A percentile compares a stretch with the other conserved stretches of the same genome.
Conservation (phyloP, 2,888 invertebrate species). For the Nymphalis urticae region DNA sequence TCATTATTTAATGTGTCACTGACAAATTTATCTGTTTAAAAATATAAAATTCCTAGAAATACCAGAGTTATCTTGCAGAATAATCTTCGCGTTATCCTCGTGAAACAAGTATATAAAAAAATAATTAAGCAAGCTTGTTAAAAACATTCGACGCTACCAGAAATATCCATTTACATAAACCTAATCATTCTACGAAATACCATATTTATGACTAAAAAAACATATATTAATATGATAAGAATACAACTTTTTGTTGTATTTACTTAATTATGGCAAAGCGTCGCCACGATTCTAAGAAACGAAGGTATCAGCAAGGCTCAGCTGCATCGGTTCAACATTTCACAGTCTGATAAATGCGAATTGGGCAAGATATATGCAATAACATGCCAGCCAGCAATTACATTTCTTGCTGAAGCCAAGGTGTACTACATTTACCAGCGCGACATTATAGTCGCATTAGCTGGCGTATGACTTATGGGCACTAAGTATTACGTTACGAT, state of each 20-base stretch:
- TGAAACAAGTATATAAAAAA: too few species aligned
- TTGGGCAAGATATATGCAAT: slow-evolving; percentile 34
- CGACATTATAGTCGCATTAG: slow-evolving; percentile 55
- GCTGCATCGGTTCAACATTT: slow-evolving; percentile 29
- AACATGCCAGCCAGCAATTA: slow-evolving; percentile 42
- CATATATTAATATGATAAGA: too few species aligned
- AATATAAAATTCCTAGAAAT: too few species aligned
- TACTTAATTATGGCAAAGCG: background rate
- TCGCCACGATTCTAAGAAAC: slow-evolving; percentile 6
- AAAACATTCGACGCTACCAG: too few species aligned
- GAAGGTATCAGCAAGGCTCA: slow-evolving; percentile 26
- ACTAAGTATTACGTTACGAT: background rate
- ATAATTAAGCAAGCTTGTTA: too few species aligned
- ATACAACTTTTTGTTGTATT: background rate
- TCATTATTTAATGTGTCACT: too few species aligned
- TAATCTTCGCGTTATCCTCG: too few species aligned
- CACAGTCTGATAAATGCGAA: slow-evolving; percentile 37
- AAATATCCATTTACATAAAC: too few species aligned
- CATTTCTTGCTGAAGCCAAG: slow-evolving; percentile 49
- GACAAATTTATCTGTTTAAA: too few species aligned
- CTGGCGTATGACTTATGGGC: slow-evolving; percentile 36
- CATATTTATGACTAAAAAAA: background rate
- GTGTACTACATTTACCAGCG: slow-evolving; percentile 59
- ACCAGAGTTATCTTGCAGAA: too few species aligned
- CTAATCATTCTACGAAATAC: too few species aligned